Evolutionary conservation across 2,888 invertebrate species (phyloP).

Genomic region (Galeopsomyia nigrocyanea): DNA sequence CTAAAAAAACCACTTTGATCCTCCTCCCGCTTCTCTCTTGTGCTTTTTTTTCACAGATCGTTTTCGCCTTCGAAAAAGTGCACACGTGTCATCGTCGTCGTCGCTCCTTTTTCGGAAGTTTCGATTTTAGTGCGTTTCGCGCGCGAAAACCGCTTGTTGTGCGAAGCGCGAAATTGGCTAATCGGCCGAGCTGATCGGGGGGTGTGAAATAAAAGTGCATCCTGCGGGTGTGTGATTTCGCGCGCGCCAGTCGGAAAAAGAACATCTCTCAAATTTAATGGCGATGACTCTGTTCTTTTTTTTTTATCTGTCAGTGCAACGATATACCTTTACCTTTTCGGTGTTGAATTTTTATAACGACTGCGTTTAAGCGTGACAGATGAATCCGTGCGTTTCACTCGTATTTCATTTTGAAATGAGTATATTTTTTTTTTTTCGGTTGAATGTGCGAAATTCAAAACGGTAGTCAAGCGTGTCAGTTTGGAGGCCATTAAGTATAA

Average conservation of each 20-base stretch:
- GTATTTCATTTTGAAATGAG: too few species aligned
- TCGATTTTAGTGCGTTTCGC: slow-evolving; percentile 2
- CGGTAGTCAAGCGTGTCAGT: too few species aligned
- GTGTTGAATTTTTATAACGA: too few species aligned
- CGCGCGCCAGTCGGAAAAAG: not conserved
- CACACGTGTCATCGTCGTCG: slow-evolving; percentile 21
- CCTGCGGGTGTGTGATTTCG: slow-evolving; percentile 30
- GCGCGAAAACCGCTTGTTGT: slow-evolving; percentile 15
- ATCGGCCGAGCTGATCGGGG: slow-evolving; percentile 31
- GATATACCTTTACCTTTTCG: too few species aligned
- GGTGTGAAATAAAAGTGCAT: slow-evolving; percentile 34
- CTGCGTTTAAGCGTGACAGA: too few species aligned
- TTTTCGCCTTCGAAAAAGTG: slow-evolving; percentile 31
- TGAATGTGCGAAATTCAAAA: too few species aligned
- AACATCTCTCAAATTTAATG: slow-evolving; percentile 18
- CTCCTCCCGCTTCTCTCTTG: not conserved
- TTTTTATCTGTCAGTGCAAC: not conserved
- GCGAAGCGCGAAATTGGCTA: slow-evolving; percentile 43
- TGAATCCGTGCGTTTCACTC: too few species aligned
- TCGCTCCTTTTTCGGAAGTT: slow-evolving; percentile 21
- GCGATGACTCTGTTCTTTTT: slow-evolving; percentile 1
- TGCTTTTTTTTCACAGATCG: not conserved
- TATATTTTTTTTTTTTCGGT: too few species aligned
- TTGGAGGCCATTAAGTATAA: too few species aligned
- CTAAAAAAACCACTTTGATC: too few species aligned